Conservation (phyloP, 2,888 invertebrate species). For the Cryptocephalus primarius region DNA sequence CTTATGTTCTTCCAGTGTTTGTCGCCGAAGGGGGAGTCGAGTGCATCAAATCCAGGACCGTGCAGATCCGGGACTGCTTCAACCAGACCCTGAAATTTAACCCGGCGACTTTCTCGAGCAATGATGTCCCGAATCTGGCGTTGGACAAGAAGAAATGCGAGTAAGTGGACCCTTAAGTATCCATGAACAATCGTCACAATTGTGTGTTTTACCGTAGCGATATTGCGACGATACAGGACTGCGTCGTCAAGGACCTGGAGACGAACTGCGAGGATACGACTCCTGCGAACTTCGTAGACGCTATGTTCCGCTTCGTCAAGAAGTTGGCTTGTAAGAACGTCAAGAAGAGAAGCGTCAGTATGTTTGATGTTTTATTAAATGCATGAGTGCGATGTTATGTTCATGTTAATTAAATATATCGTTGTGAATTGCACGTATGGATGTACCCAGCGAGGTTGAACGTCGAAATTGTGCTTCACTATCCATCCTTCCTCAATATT, state of each 20-base stretch:
- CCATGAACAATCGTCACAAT: neutral
- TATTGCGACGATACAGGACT: conserved; percentile 41
- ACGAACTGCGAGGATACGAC: conserved; percentile 57
- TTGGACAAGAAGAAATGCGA: conserved; percentile 48
- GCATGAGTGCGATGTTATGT: too few species aligned
- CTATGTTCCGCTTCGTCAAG: conserved; percentile 58
- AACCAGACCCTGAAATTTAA: conserved; percentile 48
- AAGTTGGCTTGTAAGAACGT: conserved; percentile 32
- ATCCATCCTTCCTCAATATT: too few species aligned
- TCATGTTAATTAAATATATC: too few species aligned
- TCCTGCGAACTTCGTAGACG: conserved; percentile 65
- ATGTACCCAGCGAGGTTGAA: too few species aligned
- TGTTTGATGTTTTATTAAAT: neutral
- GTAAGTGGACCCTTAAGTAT: conserved; percentile 32
- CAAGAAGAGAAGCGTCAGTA: conserved; percentile 8
- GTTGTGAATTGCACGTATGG: too few species aligned
- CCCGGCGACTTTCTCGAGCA: conserved; percentile 30
- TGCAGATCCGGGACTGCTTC: conserved; percentile 50
- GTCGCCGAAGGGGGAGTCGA: conserved; percentile 42
- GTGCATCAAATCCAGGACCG: conserved; percentile 42
- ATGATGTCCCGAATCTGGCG: conserved; percentile 46
- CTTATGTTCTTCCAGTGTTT: conserved; percentile 39
- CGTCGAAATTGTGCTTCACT: too few species aligned
- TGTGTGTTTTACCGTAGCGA: conserved; percentile 33
- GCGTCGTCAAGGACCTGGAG: conserved; percentile 50